Conservation (phyloP, 2,113 vertebrate genomes). For the Circaetus cinerascens region DNA sequence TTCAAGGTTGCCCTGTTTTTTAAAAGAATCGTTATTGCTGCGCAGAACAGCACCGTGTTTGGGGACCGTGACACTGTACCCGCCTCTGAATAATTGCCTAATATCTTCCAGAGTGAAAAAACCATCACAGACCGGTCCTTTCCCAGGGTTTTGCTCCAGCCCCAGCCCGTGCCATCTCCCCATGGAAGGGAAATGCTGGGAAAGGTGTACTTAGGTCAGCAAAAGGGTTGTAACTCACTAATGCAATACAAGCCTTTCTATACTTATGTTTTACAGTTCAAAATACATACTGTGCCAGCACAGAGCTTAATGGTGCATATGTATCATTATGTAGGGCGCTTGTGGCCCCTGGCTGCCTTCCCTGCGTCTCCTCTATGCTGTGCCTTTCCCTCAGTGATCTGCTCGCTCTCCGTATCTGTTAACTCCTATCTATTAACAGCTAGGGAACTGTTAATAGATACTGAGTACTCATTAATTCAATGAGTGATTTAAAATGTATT, state of each 20-base stretch:
- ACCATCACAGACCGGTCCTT: accelerated
- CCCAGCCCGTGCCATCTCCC: neutral
- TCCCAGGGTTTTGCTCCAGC: neutral
- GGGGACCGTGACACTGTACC: neutral
- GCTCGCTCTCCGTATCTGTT: neutral
- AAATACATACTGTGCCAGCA: neutral
- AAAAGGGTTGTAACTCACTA: neutral
- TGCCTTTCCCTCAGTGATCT: neutral
- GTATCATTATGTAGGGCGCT: neutral
- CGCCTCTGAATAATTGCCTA: neutral
- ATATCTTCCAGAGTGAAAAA: neutral
- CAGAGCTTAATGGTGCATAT: neutral
- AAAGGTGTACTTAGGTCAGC: neutral
- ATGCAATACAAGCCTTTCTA: neutral
- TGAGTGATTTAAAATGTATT: accelerated
- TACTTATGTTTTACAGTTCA: neutral
- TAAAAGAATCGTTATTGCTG: neutral
- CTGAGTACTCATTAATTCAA: neutral
- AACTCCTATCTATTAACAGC: too few relatives aligned
- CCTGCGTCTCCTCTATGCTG: neutral
- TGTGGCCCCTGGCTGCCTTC: neutral
- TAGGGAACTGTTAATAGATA: too few relatives aligned
- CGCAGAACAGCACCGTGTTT: neutral
- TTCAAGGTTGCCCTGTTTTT: neutral
- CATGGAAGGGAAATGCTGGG: neutral